These are phyloP conservation scores for Willisornis vidua DNA, from an alignment of 2,113 vertebrate genomes.

Conservation along the genomic window DNA sequence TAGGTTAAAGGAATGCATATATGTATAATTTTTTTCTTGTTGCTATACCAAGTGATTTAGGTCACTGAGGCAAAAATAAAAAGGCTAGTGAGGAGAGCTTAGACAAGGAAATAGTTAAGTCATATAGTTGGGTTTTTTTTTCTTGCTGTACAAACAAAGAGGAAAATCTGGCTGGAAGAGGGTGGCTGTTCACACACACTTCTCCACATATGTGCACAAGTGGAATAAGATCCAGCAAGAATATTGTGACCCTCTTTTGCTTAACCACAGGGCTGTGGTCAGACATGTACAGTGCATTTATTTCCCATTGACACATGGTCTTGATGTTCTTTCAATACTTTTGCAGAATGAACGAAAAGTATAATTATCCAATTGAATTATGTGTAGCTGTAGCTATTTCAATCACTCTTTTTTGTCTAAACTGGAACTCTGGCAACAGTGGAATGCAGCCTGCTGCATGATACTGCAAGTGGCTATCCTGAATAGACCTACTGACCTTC, in stretches of 20 bases:
- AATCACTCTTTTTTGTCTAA: background rate
- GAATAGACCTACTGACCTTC: background rate
- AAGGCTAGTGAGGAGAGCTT: background rate
- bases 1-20: conserved; percentile 6
- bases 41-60: background rate
- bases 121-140: background rate
- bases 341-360: background rate
- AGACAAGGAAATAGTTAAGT: conserved; percentile 22
- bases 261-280: background rate
- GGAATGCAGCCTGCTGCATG: background rate
- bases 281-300: background rate
- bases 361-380: background rate
- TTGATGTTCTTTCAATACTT: background rate
- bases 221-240: background rate
- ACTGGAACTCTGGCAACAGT: background rate
- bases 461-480: background rate
- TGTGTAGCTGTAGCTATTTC: background rate
- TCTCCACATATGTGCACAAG: background rate
- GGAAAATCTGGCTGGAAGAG: background rate
- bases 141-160: background rate
- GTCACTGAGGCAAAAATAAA: background rate
- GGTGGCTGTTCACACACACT: background rate
- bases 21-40: background rate
- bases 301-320: background rate
- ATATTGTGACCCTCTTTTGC: background rate